These are phyloP conservation scores for Montipora capitata DNA, from an alignment of 92 coral and sea anemone species.

Conservation along the genomic window DNA sequence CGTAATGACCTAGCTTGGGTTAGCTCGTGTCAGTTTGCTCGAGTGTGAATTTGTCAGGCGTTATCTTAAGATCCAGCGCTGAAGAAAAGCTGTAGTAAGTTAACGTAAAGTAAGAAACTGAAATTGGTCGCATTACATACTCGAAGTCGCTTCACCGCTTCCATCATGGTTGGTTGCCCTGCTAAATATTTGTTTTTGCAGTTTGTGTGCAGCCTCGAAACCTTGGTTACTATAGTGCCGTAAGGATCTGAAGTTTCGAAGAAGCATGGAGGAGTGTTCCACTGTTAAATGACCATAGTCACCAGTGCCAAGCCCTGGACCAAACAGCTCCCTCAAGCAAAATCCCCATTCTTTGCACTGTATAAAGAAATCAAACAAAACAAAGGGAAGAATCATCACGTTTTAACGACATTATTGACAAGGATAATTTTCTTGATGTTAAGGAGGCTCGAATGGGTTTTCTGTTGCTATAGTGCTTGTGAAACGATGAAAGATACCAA, in stretches of 20 bases:
- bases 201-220: slow-evolving; percentile 60
- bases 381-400: not conserved
- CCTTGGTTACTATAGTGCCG: slow-evolving; percentile 62
- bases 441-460: not conserved
- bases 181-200: slow-evolving; percentile 65
- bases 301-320: slow-evolving; percentile 68
- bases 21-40: too few species aligned
- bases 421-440: not conserved
- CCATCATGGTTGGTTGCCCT: slow-evolving; percentile 66
- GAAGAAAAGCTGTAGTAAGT: too few species aligned
- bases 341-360: slow-evolving; percentile 76
- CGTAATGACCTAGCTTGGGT: too few species aligned
- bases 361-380: not conserved
- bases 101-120: too few species aligned
- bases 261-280: slow-evolving; percentile 53
- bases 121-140: slow-evolving; percentile 5
- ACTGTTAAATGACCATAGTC: slow-evolving; percentile 67
- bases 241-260: slow-evolving; percentile 57
- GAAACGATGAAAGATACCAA: too few species aligned
- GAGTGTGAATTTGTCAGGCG: too few species aligned
- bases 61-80: too few species aligned
- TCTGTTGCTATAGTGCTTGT: too few species aligned
- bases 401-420: not conserved
- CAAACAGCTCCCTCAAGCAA: slow-evolving; percentile 64
- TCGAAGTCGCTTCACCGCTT: too few species aligned